Evolutionary conservation across 2,797 vertebrate genomes (phyloP), one percentile per base, ranked within the genome.

Genomic region (Oceanodroma leucorhoa): DNA sequence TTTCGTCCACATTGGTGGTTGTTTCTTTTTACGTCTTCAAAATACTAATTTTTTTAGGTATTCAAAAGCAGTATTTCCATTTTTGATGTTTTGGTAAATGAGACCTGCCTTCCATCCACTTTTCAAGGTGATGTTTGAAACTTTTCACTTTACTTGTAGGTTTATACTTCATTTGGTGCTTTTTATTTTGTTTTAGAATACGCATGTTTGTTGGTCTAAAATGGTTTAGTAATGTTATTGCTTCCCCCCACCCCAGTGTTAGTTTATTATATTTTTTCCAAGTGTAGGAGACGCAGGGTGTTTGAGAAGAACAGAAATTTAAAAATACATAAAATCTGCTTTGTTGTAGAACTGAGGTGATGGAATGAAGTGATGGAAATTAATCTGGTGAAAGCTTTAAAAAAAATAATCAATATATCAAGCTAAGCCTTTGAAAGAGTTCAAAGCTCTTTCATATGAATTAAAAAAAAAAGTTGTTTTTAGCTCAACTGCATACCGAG

Each of bases 241-340:
- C 87, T 94, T 91, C 58, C 38, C 36, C 40, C 23, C 14, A 23
- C 13, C 11, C 51, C 81, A 46, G 20, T 70, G 65, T 93, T 79
- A 90, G 40, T 79, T 78, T 89, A 67, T 50, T 79, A 51, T 8
- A 11, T 17, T 86, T 79, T 87, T 87, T 78, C 53, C 48, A 76
- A 19, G 41, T 57, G 19, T 51, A 53, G 36, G 86, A 88, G 57
- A 62, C 92, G 50, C 34, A 65, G 66, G 12, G 13, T 91, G 17
- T 87, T 91, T 72, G 57, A 96, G 67, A 89, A 88, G 67, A 94
- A 92, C 23, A 92, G 58, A 94, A 95, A 73, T 92, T 58, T 30
- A 48, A 85, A 93, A 78, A 34, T 21, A 51, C 13, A n/a, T 53
- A 55, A 94, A 75, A 83, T 83, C 19, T 75, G 26, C 91, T 75